Base-by-base conservation (phyloP, 2,113 vertebrate genomes). In the Noturus placidus region DNA sequence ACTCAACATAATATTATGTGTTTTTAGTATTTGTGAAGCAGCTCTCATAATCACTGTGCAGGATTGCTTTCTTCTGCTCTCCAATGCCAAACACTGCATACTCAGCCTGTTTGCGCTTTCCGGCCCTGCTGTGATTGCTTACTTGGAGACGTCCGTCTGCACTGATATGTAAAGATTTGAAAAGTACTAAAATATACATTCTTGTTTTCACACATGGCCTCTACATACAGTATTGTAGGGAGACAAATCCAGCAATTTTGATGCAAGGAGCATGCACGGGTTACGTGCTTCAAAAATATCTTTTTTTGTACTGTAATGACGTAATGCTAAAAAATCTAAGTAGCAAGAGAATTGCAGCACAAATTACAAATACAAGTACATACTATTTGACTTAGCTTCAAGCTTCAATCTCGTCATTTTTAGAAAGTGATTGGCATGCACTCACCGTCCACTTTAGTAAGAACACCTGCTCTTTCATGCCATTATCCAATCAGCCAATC, bases 121-220 rank as follows among this genome's bases (percentile, higher is more conserved):
- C 78, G 56, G 20, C 74, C 72, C 38, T 0, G 17, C 17, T 10
- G 22, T 78, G 74, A 79, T 86, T 79, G 74, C 38, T 78, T 56
- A 63, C 35, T 65, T 61, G 61, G 10, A 79, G 38, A 78, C n/a
- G 17, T 65, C 84, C 50, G 57, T 61, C 84, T 79, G 27, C 56
- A 52, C 72, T 30, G 35, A 79, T 38, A 86, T 35, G 67, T 77
- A 61, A 76, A 86, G 72, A 63, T 78, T 19, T 65, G 59, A 50
- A 86, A 38, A n/a, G 59, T 42, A 63, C 57, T 50, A 50, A 84
- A 72, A 72, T 25, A 38, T 56, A 85, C 54, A 76, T n/a, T 57
- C 38, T 76, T 56, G 50, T 65, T 77, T 54, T 52, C 57, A 77
- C 70, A 61, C 72, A 46, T n/a, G 22, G n/a, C 35, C 42, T 65